Evolutionary conservation across 2,113 vertebrate species (phyloP).

Genomic region (Gallinago jamesoni): DNA sequence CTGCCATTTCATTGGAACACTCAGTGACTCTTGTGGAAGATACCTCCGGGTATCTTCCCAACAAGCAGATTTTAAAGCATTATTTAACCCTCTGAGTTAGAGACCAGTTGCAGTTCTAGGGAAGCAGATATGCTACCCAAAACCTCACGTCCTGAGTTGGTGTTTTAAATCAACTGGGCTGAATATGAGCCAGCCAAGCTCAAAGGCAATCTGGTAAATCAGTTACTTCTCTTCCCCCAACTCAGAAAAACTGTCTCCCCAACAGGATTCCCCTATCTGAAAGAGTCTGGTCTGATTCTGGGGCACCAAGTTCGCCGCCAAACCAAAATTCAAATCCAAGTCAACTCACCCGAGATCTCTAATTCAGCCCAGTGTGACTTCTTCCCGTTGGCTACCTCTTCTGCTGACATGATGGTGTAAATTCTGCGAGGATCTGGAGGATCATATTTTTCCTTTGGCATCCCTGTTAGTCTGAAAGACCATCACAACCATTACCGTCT

Average conservation of each 20-base stretch:
- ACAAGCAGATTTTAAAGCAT: neutral
- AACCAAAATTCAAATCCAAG: neutral
- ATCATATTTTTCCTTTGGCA: conserved; percentile 99
- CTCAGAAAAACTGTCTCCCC: neutral
- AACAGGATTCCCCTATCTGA: too few relatives aligned
- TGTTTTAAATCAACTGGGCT: neutral
- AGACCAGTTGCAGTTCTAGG: neutral
- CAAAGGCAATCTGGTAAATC: neutral
- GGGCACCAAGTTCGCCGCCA: fast-evolving
- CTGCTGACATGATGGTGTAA: conserved; percentile 99
- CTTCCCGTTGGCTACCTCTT: conserved; percentile 96
- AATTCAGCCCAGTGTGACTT: conserved; percentile 97
- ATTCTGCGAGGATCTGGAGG: conserved; percentile 97
- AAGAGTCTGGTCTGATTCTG: fast-evolving
- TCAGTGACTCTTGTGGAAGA: neutral
- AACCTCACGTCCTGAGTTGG: fast-evolving
- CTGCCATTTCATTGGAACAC: neutral
- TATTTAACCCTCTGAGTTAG: neutral
- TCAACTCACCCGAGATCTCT: conserved; percentile 93
- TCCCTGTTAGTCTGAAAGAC: conserved; percentile 91
- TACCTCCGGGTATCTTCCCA: neutral
- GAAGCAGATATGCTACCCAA: neutral
- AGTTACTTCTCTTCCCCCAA: neutral
- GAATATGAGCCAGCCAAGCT: neutral
- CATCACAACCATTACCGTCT: neutral